Evolutionary conservation across 2,888 invertebrate species (phyloP), one percentile per base, ranked within the genome.

Genomic region (Scaptodrosophila latifasciaeformis): DNA sequence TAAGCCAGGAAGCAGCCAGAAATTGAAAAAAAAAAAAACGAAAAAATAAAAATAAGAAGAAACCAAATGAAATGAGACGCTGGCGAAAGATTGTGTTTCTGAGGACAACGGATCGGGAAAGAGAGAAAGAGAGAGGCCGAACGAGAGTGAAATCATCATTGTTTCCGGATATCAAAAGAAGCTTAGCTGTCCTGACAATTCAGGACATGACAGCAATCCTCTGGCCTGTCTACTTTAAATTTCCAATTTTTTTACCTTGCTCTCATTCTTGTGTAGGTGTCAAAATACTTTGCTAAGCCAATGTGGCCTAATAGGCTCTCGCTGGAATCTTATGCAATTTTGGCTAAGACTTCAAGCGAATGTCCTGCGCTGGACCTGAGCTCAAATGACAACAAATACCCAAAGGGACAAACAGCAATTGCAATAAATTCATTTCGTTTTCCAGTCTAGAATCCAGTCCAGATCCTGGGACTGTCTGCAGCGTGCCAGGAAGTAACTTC

Each of bases 231-330:
- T 10, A 12, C 45, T n/a, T 45, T n/a, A n/a, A n/a, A n/a, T n/a
- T n/a, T n/a, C n/a, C n/a, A n/a, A n/a, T n/a, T n/a, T n/a, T n/a
- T n/a, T n/a, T n/a, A n/a, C n/a, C n/a, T n/a, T n/a, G n/a, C n/a
- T n/a, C 10, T 12, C 34, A 12, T 10, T 46, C 7, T 42, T 7
- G 17, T 18, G 47, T 59, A 83, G 83, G 83, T 83, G 83, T 84
- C 84, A 83, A 84, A 84, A 83, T 83, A 76, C 77, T 58, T 40
- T 59, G 37, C 71, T 83, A 79, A 83, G 84, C 83, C 83, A 84
- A 82, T 83, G 84, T 79, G 77, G 70, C 59, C 55, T 74, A 82
- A 83, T 82, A 76, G 78, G 80, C 70, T 74, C 63, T 67, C 56
- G 54, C 65, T 40, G 48, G 57, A 56, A 49, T 64, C 63, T 71